Evolutionary conservation across 2,888 invertebrate genomes (phyloP), one percentile per base, ranked within the genome.

Genomic region (Drosophila meridiana): DNA sequence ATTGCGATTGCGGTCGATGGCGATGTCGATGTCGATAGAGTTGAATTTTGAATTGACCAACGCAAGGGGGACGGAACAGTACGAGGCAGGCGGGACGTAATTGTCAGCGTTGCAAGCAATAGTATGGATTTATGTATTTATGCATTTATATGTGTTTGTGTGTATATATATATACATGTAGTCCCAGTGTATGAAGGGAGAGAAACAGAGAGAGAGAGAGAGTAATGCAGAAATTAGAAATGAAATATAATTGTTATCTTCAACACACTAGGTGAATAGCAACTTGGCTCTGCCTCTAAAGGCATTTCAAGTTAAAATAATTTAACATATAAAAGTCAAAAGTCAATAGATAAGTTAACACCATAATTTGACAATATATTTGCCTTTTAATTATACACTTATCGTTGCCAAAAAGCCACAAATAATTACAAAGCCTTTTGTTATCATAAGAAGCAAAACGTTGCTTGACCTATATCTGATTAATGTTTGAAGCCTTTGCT

Each of bases 181-280:
- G 20, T 9, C 36, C 52, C 47, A 63, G 42, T 48, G 59, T 47
- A 43, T 64, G 7, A 2, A 3, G 9, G n/a, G 8, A 52, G 52
- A 32, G 11, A 53, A 20, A 36, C 13, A 52, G 36, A 53, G 53
- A 53, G 6, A 52, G 11, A 55, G 45, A 55, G 28, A 42, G 38
- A 32, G 45, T 52, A 71, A 69, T 69, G 75, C 57, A 63, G 43
- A 58, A 80, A 71, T 64, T 63, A 77, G 60, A 81, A 74, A 72
- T 56, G 58, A 80, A 71, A 82, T 68, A 69, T 71, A 72, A 75
- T 71, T 70, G 60, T 71, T 62, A 20, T 74, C 66, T 71, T 67
- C 63, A 63, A 63, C 47, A 73, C 73, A 69, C 28, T 52, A 52
- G 55, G 36, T 50, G 43, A 59, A 57, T 36, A 66, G 30, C 59